Conservation (phyloP, 2,888 invertebrate species). For the Orchesellides sinensis region DNA sequence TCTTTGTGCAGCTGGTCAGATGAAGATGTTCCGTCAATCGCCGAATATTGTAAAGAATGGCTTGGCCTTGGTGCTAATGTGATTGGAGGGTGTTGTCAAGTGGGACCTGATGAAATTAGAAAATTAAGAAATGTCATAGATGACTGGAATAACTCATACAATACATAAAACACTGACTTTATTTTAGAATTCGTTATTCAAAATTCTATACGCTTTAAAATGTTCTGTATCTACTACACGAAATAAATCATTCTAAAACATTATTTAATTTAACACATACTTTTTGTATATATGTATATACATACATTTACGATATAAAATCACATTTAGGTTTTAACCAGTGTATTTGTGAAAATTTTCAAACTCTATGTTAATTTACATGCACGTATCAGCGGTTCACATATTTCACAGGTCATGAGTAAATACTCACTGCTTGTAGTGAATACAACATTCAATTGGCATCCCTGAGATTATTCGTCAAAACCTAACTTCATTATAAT, state of each 20-base stretch:
- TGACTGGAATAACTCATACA: conserved; percentile 25
- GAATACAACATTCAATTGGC: no score
- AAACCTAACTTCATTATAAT: no score
- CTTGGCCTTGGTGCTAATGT: conserved; percentile 87
- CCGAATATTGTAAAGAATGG: conserved; percentile 88
- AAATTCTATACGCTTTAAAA: not conserved
- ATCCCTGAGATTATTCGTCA: no score
- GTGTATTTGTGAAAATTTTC: no score
- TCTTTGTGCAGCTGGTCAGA: conserved; percentile 79
- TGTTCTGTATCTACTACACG: not conserved
- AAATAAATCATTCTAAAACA: not conserved
- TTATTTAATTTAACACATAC: not conserved
- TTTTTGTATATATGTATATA: not conserved
- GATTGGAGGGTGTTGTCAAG: conserved; percentile 92
- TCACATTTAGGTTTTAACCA: not conserved
- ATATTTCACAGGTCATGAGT: no score
- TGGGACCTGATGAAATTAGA: conserved; percentile 88
- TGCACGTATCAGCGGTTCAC: no score
- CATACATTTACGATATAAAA: not conserved
- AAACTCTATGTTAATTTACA: no score
- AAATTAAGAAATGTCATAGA: conserved; percentile 76
- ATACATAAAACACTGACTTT: no score
- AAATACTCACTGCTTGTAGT: no score
- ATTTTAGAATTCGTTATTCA: no score
- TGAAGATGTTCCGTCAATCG: conserved; percentile 83